These are phyloP conservation scores for Agonopterix alstromeriana DNA, from an alignment of 2,888 invertebrate species.

Conservation along the genomic window DNA sequence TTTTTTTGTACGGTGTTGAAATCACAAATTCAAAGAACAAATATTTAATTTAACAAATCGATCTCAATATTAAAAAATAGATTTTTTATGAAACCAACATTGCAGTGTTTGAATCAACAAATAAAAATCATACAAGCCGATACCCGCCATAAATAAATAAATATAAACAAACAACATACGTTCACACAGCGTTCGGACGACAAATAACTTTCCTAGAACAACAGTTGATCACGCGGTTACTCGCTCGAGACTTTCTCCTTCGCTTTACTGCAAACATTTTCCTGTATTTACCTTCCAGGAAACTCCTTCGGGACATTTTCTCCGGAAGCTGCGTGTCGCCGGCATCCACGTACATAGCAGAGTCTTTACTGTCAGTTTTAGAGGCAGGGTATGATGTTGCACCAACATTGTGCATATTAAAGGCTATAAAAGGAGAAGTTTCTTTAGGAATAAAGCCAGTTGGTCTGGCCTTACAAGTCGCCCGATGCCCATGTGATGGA, in stretches of 20 bases:
- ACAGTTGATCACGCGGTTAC: conserved; percentile 9
- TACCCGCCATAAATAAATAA: too few relatives aligned
- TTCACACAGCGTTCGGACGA: background rate
- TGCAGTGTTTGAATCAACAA: too few relatives aligned
- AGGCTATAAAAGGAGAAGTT: conserved; percentile 28
- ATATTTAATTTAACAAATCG: too few relatives aligned
- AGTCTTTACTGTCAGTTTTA: background rate
- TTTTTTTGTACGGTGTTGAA: too few relatives aligned
- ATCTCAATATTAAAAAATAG: too few relatives aligned
- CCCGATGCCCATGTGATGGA: conserved; percentile 32
- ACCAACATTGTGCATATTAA: conserved; percentile 11
- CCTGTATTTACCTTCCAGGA: conserved; percentile 38
- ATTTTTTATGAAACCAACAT: too few relatives aligned
- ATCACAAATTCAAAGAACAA: too few relatives aligned
- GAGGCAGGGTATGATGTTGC: conserved; percentile 11
- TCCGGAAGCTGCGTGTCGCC: background rate
- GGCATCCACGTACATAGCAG: background rate
- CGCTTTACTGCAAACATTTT: conserved; percentile 39
- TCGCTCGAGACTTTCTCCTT: conserved; percentile 28
- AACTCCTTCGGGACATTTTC: conserved; percentile 27
- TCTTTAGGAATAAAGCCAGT: conserved; percentile 32
- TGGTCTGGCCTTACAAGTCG: conserved; percentile 8
- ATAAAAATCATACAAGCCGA: too few relatives aligned
- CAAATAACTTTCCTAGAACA: conserved; percentile 6
- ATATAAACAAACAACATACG: too few relatives aligned